phyloP scores from a whole-genome alignment of 2,113 vertebrate species.

The Platycercus adscitus region DNA sequence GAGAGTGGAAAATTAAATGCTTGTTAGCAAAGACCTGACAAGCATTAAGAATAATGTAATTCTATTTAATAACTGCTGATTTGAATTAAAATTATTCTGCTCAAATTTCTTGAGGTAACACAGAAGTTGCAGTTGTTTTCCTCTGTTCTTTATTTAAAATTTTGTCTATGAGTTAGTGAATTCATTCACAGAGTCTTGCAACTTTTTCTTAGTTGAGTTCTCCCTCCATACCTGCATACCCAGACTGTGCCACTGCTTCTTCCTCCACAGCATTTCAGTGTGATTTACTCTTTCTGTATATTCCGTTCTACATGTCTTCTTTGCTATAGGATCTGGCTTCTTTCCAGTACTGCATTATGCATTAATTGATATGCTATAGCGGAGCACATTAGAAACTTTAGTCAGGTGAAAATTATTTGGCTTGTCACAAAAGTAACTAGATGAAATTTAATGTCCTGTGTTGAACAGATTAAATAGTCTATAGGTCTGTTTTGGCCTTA shows the following conservation, averaged over 20 bases:
- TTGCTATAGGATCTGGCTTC: background rate
- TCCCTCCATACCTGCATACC: background rate
- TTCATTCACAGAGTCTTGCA: background rate
- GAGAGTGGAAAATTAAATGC: constrained; percentile 41
- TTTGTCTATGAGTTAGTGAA: background rate
- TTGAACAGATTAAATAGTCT: background rate
- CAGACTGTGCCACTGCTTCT: background rate
- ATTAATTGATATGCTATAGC: background rate
- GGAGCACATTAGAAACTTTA: background rate
- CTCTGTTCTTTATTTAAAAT: background rate
- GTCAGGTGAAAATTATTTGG: background rate
- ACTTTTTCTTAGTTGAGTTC: background rate
- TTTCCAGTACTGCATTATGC: background rate
- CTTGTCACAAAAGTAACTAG: background rate
- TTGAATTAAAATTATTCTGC: constrained; percentile 19
- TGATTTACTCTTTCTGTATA: background rate
- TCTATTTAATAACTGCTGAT: constrained; percentile 26
- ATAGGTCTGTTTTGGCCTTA: background rate
- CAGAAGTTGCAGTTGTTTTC: background rate
- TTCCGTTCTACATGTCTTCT: background rate
- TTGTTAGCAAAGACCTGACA: constrained; percentile 38
- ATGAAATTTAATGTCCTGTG: background rate
- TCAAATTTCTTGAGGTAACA: background rate
- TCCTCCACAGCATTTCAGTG: background rate
- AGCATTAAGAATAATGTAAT: background rate